Percentiles rank a stretch among this genome's conserved stretches.
These are phyloP conservation scores for Scotopteryx bipunctaria DNA, from an alignment of 2,888 invertebrate species.

Conservation along the genomic window DNA sequence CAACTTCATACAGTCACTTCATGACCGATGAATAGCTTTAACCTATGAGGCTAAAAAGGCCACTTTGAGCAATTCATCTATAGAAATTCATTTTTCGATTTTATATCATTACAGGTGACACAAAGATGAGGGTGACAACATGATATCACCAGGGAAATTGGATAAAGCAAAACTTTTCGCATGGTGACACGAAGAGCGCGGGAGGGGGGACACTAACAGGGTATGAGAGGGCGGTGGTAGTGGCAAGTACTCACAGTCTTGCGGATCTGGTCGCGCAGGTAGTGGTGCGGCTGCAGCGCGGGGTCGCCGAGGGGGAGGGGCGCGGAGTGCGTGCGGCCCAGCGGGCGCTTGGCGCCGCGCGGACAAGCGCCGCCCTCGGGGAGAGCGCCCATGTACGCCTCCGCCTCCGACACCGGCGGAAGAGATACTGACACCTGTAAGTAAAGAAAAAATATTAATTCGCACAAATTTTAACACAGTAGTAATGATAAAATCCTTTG, in stretches of 20 bases:
- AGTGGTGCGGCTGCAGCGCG: slow-evolving; percentile 87
- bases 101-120: no score
- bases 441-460: no score
- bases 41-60: no score
- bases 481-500: no score
- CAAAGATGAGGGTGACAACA: neutral
- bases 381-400: slow-evolving; percentile 84
- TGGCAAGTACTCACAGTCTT: slow-evolving; percentile 87
- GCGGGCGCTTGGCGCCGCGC: slow-evolving; percentile 88
- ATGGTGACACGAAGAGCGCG: neutral
- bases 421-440: slow-evolving; percentile 40
- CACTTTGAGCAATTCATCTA: no score
- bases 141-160: neutral
- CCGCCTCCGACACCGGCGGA: slow-evolving; percentile 89
- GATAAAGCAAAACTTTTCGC: no score
- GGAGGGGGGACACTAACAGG: no score
- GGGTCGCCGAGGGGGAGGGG: slow-evolving; percentile 91
- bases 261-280: slow-evolving; percentile 91
- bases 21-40: no score
- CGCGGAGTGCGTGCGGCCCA: slow-evolving; percentile 97
- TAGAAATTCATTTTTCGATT: no score
- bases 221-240: no score
- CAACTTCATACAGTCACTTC: no score
- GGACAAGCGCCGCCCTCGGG: slow-evolving; percentile 43
- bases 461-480: no score